Evolutionary conservation across 2,888 invertebrate genomes (phyloP).

Genomic region (Amphimallon solstitiale): DNA sequence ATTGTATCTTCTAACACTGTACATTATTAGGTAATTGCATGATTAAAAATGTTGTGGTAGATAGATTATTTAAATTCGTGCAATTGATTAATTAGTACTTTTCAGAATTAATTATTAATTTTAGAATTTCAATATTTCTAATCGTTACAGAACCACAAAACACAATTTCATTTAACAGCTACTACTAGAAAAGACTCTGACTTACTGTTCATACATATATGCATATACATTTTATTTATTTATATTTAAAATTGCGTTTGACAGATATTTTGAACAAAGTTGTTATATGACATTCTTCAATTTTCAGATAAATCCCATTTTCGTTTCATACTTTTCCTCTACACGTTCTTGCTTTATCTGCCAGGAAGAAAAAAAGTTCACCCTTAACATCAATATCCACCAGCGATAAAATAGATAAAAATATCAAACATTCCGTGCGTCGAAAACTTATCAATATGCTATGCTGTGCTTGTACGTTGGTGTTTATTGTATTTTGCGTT

Average conservation of each 20-base stretch:
- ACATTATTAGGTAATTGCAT: too few species aligned
- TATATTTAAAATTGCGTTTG: too few species aligned
- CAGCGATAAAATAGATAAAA: constrained; percentile 26
- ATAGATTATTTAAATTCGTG: too few species aligned
- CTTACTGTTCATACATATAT: background rate
- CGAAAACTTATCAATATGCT: constrained; percentile 27
- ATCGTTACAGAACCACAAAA: background rate
- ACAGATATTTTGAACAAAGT: background rate
- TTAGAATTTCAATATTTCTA: background rate
- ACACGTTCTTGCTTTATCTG: constrained; percentile 1
- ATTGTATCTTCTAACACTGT: too few species aligned
- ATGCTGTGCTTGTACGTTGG: constrained; percentile 7
- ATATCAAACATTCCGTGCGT: constrained; percentile 25
- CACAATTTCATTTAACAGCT: too few species aligned
- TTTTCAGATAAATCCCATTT: constrained; percentile 25
- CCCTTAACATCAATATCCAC: constrained; percentile 25
- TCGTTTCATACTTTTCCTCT: background rate
- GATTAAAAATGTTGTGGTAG: too few species aligned
- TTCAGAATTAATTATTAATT: too few species aligned
- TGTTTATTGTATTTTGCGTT: constrained; percentile 15
- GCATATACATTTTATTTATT: too few species aligned
- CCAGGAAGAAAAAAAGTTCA: constrained; percentile 6
- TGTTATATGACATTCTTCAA: constrained; percentile 1
- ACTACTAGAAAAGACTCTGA: too few species aligned
- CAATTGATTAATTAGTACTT: too few species aligned